Evolutionary conservation across 2,888 invertebrate species (phyloP).

Genomic region (Coenonympha arcania): DNA sequence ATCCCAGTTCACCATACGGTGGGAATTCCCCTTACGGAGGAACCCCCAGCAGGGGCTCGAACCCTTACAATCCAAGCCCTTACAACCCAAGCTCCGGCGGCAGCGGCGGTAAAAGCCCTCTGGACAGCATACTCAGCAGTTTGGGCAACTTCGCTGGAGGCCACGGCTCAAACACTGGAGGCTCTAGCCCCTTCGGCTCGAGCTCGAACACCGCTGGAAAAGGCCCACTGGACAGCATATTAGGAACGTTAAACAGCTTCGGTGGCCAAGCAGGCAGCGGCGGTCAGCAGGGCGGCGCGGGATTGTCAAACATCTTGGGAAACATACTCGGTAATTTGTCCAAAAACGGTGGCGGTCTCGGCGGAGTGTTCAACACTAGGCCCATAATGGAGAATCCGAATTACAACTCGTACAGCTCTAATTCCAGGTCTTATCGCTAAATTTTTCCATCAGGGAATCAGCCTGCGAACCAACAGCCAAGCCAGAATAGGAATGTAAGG

Average conservation of each 20-base stretch:
- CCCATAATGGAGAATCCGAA: conserved; percentile 66
- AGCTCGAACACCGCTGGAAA: conserved; percentile 23
- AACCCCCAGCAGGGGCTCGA: conserved; percentile 29
- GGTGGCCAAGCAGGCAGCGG: conserved; percentile 24
- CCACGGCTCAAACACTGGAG: conserved; percentile 28
- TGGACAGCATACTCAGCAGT: conserved; percentile 25
- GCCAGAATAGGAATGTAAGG: conserved; percentile 55
- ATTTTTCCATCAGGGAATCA: conserved; percentile 61
- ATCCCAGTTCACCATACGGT: conserved; percentile 17
- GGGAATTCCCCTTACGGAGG: conserved; percentile 17
- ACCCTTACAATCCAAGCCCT: conserved; percentile 18
- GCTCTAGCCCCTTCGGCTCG: conserved; percentile 15
- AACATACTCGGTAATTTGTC: conserved; percentile 55
- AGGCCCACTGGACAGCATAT: conserved; percentile 23
- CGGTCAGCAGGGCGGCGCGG: conserved; percentile 29
- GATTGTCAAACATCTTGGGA: conserved; percentile 56
- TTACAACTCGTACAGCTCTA: conserved; percentile 54
- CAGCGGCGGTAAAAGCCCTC: conserved; percentile 25
- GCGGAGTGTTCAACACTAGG: conserved; percentile 56
- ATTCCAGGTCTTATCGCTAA: conserved; percentile 56
- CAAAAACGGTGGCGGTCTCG: conserved; percentile 52
- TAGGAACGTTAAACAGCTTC: conserved; percentile 19
- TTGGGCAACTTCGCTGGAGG: conserved; percentile 26
- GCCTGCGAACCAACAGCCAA: conserved; percentile 44
- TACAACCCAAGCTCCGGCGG: too few species aligned